Percentiles rank a stretch among this genome's conserved stretches.
Evolutionary conservation across 92 coral and sea anemone species (phyloP).

Genomic region (Nematostella vectensis): DNA sequence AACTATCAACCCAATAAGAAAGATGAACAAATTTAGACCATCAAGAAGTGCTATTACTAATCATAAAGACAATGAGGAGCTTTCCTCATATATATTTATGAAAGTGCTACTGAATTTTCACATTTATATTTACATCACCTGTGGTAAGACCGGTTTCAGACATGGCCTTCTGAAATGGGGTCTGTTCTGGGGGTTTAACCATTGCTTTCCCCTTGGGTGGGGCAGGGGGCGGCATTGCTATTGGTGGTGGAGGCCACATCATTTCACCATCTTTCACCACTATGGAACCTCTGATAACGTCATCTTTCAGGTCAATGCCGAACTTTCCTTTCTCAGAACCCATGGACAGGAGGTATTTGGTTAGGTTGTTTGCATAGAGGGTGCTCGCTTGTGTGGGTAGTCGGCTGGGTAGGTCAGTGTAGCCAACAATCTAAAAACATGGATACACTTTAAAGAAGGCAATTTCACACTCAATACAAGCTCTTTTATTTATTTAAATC

Average conservation of each 20-base stretch:
- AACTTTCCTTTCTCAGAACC: constrained; percentile 81
- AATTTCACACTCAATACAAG: no score
- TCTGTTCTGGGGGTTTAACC: constrained; percentile 81
- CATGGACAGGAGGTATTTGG: constrained; percentile 91
- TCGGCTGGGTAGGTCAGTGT: constrained; percentile 96
- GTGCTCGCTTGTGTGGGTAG: constrained; percentile 96
- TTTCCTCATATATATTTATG: no score
- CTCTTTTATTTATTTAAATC: no score
- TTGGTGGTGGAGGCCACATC: constrained; percentile 97
- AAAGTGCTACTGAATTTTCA: no score
- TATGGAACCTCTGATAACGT: constrained; percentile 92
- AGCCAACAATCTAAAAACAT: constrained; percentile 71
- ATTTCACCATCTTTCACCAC: constrained; percentile 81
- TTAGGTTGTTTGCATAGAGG: constrained; percentile 88
- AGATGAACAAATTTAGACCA: no score
- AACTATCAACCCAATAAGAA: no score
- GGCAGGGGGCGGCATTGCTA: constrained; percentile 60
- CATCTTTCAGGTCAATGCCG: constrained; percentile 90
- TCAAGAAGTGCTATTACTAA: no score
- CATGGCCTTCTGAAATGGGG: constrained; percentile 65
- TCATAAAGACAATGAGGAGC: no score
- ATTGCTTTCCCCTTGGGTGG: constrained; percentile 56
- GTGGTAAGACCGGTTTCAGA: constrained; percentile 91
- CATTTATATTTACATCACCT: no score
- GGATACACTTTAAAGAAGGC: no score